Evolutionary conservation across 2,113 vertebrate genomes (phyloP).

Genomic region (Tetrao urogallus): DNA sequence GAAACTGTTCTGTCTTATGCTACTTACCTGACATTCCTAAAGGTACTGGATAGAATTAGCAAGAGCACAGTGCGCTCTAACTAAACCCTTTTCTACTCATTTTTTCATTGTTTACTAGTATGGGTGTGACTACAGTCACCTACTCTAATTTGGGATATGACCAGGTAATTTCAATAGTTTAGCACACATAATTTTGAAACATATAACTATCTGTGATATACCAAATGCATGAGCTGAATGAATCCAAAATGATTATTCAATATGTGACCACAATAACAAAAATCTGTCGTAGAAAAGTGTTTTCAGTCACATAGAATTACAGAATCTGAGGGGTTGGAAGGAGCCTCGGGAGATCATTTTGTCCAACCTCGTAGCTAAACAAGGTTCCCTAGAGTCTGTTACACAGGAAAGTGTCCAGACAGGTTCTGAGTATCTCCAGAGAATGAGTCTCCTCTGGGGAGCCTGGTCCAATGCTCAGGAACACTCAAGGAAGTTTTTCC

Average conservation of each 20-base stretch:
- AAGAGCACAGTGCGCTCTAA: fast-evolving
- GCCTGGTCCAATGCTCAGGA: too few species aligned
- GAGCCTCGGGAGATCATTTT: too few species aligned
- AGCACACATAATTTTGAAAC: not conserved
- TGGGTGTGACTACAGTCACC: fast-evolving
- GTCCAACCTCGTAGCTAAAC: too few species aligned
- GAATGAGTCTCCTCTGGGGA: too few species aligned
- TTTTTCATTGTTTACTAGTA: not conserved
- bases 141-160: not conserved
- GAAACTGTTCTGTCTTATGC: not conserved
- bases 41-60: not conserved
- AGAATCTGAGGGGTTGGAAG: too few species aligned
- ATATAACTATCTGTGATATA: not conserved
- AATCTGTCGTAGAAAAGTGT: not conserved
- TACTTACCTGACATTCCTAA: not conserved
- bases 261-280: not conserved
- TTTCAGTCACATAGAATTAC: not conserved
- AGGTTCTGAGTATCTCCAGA: too few species aligned
- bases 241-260: not conserved
- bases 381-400: too few species aligned
- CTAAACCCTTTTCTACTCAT: not conserved
- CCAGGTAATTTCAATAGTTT: not conserved
- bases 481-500: too few species aligned
- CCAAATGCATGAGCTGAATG: not conserved
- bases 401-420: too few species aligned